These are phyloP conservation scores for Rotaria socialis DNA, from an alignment of 2,888 invertebrate genomes.

Conservation along the genomic window DNA sequence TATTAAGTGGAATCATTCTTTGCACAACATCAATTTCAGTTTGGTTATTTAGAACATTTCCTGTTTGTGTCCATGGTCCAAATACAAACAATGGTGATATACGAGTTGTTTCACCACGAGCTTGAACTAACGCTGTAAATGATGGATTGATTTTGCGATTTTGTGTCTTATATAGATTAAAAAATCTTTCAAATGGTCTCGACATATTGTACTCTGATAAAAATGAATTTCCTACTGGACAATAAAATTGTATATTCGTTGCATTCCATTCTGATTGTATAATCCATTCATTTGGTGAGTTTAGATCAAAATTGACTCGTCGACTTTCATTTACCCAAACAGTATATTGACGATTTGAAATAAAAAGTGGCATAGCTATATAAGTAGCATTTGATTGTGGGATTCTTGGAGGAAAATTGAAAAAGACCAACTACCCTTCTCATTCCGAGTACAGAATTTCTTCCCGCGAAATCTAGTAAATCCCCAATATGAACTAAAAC, in stretches of 20 bases:
- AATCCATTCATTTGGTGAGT: not conserved
- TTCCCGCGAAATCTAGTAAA: not conserved
- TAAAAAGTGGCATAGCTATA: not conserved
- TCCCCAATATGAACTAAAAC: not conserved
- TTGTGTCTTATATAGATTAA: not conserved
- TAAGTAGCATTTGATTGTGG: not conserved
- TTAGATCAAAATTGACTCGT: not conserved
- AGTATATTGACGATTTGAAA: not conserved
- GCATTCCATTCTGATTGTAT: not conserved
- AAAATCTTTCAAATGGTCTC: not conserved
- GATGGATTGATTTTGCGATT: not conserved
- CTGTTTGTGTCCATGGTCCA: conserved; percentile 41
- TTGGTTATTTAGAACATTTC: not conserved
- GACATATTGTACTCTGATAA: not conserved
- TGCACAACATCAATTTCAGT: conserved; percentile 5
- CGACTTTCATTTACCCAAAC: not conserved
- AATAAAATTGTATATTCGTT: not conserved
- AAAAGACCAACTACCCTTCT: not conserved
- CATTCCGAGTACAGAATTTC: not conserved
- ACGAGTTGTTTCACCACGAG: conserved; percentile 26
- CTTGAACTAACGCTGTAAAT: not conserved
- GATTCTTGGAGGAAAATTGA: not conserved
- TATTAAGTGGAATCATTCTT: conserved; percentile 39
- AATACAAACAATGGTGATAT: conserved; percentile 44
- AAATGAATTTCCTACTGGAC: not conserved